phyloP scores from a whole-genome alignment of 2,888 invertebrate genomes.

The Lucinisca nassula region DNA sequence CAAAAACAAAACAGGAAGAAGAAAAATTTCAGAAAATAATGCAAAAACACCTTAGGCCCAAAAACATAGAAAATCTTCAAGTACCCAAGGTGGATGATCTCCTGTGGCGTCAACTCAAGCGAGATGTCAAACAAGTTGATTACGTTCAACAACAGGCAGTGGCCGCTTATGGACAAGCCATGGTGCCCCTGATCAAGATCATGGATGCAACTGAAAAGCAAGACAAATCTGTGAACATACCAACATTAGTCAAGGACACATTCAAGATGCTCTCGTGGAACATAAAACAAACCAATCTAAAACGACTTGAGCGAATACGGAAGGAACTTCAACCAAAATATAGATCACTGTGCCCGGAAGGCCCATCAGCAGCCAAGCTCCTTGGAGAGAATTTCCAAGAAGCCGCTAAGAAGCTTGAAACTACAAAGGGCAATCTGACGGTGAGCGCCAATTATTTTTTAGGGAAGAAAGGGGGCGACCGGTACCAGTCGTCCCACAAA shows the following conservation, averaged over 20 bases:
- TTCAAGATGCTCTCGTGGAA: conserved; percentile 30
- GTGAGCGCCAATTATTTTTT: conserved; percentile 4
- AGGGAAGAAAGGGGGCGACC: conserved; percentile 23
- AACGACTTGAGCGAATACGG: conserved; percentile 1
- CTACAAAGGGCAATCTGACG: not conserved
- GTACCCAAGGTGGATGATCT: conserved; percentile 25
- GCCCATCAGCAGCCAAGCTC: conserved; percentile 9
- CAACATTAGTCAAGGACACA: conserved; percentile 10
- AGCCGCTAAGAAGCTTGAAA: conserved; percentile 14
- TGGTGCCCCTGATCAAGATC: not conserved
- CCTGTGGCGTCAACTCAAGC: conserved; percentile 16
- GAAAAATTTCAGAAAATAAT: conserved; percentile 11
- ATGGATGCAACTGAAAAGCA: not conserved
- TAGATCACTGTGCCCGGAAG: conserved; percentile 7
- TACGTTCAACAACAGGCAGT: not conserved
- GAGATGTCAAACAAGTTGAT: not conserved
- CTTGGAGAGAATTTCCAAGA: conserved; percentile 35
- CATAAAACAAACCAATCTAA: conserved; percentile 6
- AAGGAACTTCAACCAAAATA: conserved; percentile 16
- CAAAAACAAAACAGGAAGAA: not conserved
- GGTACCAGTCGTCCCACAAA: conserved; percentile 8
- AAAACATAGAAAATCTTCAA: conserved; percentile 29
- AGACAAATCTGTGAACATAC: not conserved
- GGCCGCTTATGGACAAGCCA: not conserved
- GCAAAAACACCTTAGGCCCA: conserved; percentile 22